Evolutionary conservation across 64 coral and sea anemone species (phyloP), one percentile per base, ranked within the genome.

Genomic region (Stylophora pistillata): DNA sequence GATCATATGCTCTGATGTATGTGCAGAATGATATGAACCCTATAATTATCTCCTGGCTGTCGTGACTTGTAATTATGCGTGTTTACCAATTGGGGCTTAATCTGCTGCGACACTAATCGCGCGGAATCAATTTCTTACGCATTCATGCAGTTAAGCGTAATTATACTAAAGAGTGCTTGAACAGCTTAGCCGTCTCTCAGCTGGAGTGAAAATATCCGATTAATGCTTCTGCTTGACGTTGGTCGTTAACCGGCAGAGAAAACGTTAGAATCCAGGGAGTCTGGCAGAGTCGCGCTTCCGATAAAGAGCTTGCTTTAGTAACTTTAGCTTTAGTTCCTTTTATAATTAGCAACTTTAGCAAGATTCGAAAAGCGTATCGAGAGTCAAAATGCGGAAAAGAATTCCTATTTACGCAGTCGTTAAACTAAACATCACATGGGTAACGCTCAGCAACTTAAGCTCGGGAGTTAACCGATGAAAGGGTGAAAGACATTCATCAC

Each of bases 101-200:
- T 47, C 7, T 47, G 37, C 37, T 47, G 7, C 3, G 37, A 47
- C 37, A 7, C 37, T 47, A 47, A 47, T 47, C 37, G 37, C 37
- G 37, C 37, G 14, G 20, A n/a, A 82, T 82, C 59, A 82, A 79
- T 23, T 37, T 82, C 64, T 82, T 61, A 64, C 59, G 60, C 58
- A 4, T 41, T 20, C 30, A 59, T 63, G 30, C 30, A 23, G 9
- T 64, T 2, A 23, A 17, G 18, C 21, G 37, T 47, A 47, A 47
- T 47, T 47, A 47, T 47, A 47, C 37, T 4, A 47, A 47, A 47
- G 37, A 47, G 37, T 47, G 37, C 37, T 47, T 47, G 37, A 47
- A 47, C 37, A 47, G 37, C 37, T 3, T 47, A n/a, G n/a, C 7
- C 7, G 37, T 47, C 37, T 47, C 37, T 47, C 37, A 18, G 16